Conservation (phyloP, 2,113 vertebrate species). For the Cyanoderma ruficeps region DNA sequence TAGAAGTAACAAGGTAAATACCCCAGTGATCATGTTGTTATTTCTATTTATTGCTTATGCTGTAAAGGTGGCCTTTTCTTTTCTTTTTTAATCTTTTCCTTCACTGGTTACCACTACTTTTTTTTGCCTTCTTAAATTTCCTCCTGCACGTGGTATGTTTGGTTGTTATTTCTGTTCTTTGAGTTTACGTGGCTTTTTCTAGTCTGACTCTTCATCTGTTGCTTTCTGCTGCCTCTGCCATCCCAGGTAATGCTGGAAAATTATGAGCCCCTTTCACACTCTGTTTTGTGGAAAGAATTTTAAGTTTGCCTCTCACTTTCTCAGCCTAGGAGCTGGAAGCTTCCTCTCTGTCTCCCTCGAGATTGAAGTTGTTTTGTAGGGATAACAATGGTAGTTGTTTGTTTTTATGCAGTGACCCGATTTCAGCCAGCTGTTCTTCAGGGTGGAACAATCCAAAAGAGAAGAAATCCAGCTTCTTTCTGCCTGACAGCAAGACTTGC, state of each 20-base stretch:
- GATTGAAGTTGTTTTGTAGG: background rate
- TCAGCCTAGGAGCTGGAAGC: background rate
- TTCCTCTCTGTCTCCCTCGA: background rate
- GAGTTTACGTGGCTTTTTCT: background rate
- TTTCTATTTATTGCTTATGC: background rate
- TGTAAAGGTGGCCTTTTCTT: background rate
- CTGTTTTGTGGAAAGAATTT: background rate
- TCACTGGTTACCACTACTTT: background rate
- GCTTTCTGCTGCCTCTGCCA: background rate
- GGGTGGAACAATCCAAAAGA: background rate
- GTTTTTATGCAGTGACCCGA: background rate
- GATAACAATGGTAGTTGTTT: background rate
- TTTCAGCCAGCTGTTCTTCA: slow-evolving; percentile 8
- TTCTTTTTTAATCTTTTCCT: background rate
- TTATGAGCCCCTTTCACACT: background rate
- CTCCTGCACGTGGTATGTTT: fast-evolving
- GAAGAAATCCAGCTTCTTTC: background rate
- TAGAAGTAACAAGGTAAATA: slow-evolving; percentile 25
- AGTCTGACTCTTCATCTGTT: background rate
- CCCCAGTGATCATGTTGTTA: background rate
- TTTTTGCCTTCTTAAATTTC: background rate
- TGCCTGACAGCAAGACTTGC: slow-evolving; percentile 7
- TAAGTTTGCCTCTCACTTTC: background rate
- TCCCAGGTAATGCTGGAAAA: background rate
- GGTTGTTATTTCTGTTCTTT: background rate